Evolutionary conservation across 2,888 invertebrate genomes (phyloP).

Genomic region (Eristalinus sepulchralis): DNA sequence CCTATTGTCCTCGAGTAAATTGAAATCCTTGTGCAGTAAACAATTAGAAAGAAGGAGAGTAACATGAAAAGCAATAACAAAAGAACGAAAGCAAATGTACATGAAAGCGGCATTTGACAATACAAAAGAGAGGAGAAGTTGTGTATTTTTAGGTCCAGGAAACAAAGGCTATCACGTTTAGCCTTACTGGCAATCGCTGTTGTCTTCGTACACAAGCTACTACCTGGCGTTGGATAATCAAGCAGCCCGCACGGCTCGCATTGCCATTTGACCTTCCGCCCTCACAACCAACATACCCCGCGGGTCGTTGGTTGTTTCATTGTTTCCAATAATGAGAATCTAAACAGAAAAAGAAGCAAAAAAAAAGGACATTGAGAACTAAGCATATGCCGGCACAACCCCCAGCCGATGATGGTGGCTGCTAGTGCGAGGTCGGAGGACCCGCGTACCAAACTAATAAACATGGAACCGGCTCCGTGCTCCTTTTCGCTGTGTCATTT

Average conservation of each 20-base stretch:
- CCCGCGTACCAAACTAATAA: slow-evolving; percentile 64
- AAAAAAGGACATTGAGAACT: slow-evolving; percentile 18
- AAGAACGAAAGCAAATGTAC: slow-evolving; percentile 56
- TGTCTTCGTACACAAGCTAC: background rate
- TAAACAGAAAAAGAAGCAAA: slow-evolving; percentile 47
- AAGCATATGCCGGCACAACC: slow-evolving; percentile 27
- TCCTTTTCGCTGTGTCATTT: slow-evolving; percentile 63
- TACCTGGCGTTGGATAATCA: slow-evolving; percentile 14
- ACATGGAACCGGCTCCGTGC: slow-evolving; percentile 45
- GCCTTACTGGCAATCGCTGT: slow-evolving; percentile 20
- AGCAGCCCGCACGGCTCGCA: slow-evolving; percentile 34
- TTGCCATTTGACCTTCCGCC: slow-evolving; percentile 8
- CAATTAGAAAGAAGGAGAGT: slow-evolving; percentile 60
- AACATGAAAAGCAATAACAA: slow-evolving; percentile 42
- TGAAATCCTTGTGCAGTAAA: slow-evolving; percentile 69
- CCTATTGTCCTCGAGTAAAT: slow-evolving; percentile 66
- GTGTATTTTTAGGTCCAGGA: slow-evolving; percentile 27
- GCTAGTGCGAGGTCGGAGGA: background rate
- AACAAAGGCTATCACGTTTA: slow-evolving; percentile 49
- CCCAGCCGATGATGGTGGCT: background rate
- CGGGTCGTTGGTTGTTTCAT: slow-evolving; percentile 52
- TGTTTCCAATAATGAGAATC: slow-evolving; percentile 70
- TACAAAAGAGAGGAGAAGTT: slow-evolving; percentile 49
- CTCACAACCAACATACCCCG: slow-evolving; percentile 22
- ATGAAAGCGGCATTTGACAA: slow-evolving; percentile 64